These are phyloP conservation scores for Hemibagrus wyckioides DNA, from an alignment of 2,113 vertebrate species.

Conservation along the genomic window DNA sequence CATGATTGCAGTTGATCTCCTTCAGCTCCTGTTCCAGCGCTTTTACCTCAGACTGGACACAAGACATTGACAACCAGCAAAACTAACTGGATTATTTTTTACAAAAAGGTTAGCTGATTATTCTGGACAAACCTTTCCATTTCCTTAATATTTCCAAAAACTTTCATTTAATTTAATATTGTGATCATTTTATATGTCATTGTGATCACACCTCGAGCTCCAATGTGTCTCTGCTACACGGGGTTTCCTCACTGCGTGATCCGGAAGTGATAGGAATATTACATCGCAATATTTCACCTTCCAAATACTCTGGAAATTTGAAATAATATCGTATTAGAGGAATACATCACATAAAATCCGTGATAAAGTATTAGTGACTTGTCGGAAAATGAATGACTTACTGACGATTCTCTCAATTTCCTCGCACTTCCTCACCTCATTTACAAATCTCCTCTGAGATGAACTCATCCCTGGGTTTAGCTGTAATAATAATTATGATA, in stretches of 20 bases:
- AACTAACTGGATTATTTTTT: neutral
- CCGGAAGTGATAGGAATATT: slow-evolving; percentile 47
- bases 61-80: neutral
- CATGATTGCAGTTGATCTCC: slow-evolving; percentile 61
- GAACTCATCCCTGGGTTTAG: slow-evolving; percentile 51
- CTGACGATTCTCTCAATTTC: slow-evolving; percentile 61
- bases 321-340: neutral
- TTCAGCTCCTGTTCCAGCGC: slow-evolving; percentile 62
- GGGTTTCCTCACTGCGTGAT: slow-evolving; percentile 39
- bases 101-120: neutral
- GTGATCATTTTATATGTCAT: neutral
- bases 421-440: slow-evolving; percentile 63
- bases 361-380: neutral
- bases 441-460: slow-evolving; percentile 63
- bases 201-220: slow-evolving; percentile 59
- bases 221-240: slow-evolving; percentile 56
- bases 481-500: slow-evolving; percentile 37
- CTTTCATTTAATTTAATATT: neutral
- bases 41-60: slow-evolving; percentile 41
- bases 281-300: slow-evolving; percentile 58
- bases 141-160: neutral
- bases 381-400: slow-evolving; percentile 36
- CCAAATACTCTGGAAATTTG: slow-evolving; percentile 52
- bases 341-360: neutral
- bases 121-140: neutral